phyloP scores from a whole-genome alignment of 2,888 invertebrate species.

The Ommatoiulus sabulosus region DNA sequence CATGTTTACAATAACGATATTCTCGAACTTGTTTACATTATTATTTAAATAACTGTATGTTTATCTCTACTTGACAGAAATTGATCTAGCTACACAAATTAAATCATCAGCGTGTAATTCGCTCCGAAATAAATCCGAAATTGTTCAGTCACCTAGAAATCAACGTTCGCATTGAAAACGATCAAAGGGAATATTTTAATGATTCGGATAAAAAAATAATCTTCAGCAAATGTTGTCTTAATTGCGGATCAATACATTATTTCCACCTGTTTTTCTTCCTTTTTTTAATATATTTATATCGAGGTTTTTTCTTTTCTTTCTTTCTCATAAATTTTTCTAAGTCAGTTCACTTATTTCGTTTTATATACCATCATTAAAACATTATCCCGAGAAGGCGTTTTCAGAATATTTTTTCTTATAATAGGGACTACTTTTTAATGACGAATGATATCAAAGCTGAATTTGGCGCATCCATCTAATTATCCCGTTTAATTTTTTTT shows the following conservation, averaged over 20 bases:
- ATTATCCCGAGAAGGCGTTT: no score
- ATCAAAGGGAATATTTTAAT: constrained; percentile 13
- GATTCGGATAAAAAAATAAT: neutral
- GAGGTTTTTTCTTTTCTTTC: no score
- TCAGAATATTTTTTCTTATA: no score
- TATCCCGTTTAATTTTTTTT: neutral
- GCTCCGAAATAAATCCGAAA: neutral
- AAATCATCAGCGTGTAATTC: no score
- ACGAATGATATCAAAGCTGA: no score
- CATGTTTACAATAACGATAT: no score
- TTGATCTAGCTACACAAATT: no score
- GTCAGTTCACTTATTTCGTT: neutral
- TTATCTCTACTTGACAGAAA: no score
- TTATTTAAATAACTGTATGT: no score
- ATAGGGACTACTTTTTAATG: neutral
- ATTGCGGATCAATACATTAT: constrained; percentile 12
- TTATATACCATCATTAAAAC: neutral
- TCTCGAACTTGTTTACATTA: no score
- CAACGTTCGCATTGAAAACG: neutral
- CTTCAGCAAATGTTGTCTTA: neutral
- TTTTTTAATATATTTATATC: no score
- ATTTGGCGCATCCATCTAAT: neutral
- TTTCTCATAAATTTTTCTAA: neutral
- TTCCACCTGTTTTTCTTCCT: neutral
- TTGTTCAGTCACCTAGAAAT: constrained; percentile 22